A percentile compares a stretch with the other conserved stretches of the same genome.
Conservation (phyloP, 2,797 vertebrate species). For the Ptychobarbus kaznakovi region DNA sequence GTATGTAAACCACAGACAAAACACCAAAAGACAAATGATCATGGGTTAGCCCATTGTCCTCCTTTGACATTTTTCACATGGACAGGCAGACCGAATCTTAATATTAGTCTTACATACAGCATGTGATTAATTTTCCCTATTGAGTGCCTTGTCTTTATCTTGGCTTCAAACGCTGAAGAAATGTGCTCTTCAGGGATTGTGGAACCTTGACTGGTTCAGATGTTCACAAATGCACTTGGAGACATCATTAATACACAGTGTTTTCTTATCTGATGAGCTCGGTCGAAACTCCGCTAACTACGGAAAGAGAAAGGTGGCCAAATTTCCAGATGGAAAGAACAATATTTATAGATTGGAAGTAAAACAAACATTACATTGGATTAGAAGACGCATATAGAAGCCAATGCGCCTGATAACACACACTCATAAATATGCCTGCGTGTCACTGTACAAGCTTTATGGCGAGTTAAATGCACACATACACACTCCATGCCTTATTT, state of each 20-base stretch:
- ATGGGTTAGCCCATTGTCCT: conserved; percentile 16
- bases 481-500: conserved; percentile 20
- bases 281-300: conserved; percentile 81
- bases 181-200: conserved; percentile 73
- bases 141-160: conserved; percentile 72
- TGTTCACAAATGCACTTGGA: conserved; percentile 78
- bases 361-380: conserved; percentile 75
- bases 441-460: not conserved
- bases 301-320: conserved; percentile 76
- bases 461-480: not conserved
- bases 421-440: not conserved
- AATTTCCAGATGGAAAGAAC: conserved; percentile 80
- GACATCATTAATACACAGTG: conserved; percentile 80
- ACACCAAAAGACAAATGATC: conserved; percentile 39
- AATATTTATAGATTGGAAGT: conserved; percentile 83
- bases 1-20: conserved; percentile 20
- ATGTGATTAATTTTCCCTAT: conserved; percentile 58
- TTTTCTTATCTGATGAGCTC: conserved; percentile 84
- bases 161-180: conserved; percentile 71
- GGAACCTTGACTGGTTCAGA: conserved; percentile 70
- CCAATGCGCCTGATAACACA: conserved; percentile 69
- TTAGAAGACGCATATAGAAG: conserved; percentile 73
- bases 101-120: conserved; percentile 37
- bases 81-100: conserved; percentile 41
- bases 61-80: conserved; percentile 42